Evolutionary conservation across 2,888 invertebrate species (phyloP).

Genomic region (Cryptocheilus praepositus): DNA sequence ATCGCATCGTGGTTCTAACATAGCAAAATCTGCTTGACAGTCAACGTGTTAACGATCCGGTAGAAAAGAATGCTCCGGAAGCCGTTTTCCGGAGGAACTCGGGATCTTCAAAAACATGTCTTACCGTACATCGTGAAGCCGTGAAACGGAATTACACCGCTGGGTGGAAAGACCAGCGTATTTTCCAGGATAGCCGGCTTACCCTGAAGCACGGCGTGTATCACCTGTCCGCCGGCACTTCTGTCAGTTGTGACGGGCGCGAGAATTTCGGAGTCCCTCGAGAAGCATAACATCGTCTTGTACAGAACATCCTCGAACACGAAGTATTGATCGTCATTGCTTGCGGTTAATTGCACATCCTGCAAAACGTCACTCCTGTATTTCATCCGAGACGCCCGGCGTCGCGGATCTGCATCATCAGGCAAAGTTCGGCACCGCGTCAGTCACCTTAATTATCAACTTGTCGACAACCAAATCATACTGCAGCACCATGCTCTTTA

Average conservation of each 20-base stretch:
- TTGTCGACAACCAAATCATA: constrained; percentile 96
- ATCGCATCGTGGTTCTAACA: no score
- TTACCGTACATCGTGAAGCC: constrained; percentile 98
- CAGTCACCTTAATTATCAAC: constrained; percentile 87
- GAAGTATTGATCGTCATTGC: constrained; percentile 98
- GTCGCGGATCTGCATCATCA: not conserved
- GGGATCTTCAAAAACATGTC: constrained; percentile 48
- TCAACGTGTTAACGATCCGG: no score
- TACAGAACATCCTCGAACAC: constrained; percentile 97
- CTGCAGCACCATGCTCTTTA: constrained; percentile 88
- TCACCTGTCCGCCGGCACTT: constrained; percentile 78
- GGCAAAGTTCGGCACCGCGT: not conserved
- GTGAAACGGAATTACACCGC: constrained; percentile 96
- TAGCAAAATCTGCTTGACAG: no score
- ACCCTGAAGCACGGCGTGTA: constrained; percentile 85
- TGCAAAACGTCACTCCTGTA: constrained; percentile 51
- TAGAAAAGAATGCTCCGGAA: no score
- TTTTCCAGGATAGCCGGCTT: constrained; percentile 82
- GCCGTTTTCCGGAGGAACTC: no score
- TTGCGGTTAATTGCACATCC: constrained; percentile 96
- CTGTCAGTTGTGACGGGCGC: constrained; percentile 81
- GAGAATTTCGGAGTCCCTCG: constrained; percentile 89
- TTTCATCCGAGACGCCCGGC: not conserved
- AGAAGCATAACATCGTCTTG: constrained; percentile 94
- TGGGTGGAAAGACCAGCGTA: constrained; percentile 90